Evolutionary conservation across 1,140 invertebrate genomes (phyloP), one percentile per base, ranked within the genome.

Genomic region (Drosophila ironensis): DNA sequence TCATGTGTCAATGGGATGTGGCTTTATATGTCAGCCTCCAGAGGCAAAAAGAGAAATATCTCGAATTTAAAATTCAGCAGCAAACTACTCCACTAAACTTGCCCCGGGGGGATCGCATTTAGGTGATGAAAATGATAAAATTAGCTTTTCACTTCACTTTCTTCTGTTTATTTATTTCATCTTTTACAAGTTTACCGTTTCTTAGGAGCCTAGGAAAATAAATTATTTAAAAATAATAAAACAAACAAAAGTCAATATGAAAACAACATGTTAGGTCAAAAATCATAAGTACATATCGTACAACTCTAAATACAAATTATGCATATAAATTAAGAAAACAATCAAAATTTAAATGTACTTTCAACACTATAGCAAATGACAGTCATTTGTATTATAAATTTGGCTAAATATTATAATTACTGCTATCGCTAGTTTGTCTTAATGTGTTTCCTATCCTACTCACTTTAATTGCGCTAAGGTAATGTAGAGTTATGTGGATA

Each of bases 211-310:
- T 70, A 71, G 2, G 8, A 35, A 27, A 84, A 86, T 86, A 86
- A 86, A 86, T 80, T 57, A 78, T 50, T 72, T 86, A 86, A 78
- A 84, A 84, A 52, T 86, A 86, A 75, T 61, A 69, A 86, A 86
- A 84, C 70, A 86, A 86, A 86, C 74, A 82, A 57, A 69, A 54
- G 35, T 67, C 17, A 68, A 69, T 73, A 54, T 8, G 27, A 44
- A 60, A 81, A 81, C 73, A 86, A 86, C 78, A 61, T 47, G 16
- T 40, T 45, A 59, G 70, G 48, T 40, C 54, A 60, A 51, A 46
- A 53, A 37, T 37, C 33, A 59, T 44, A 38, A 40, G 37, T 9
- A 22, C n/a, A n/a, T n/a, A n/a, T n/a, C n/a, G n/a, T n/a, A n/a
- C n/a, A n/a, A n/a, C n/a, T 37, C 16, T 35, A 35, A 35, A 30